Evolutionary conservation across 2,888 invertebrate genomes (phyloP), one percentile per base, ranked within the genome.

Genomic region (Emmelina monodactyla): DNA sequence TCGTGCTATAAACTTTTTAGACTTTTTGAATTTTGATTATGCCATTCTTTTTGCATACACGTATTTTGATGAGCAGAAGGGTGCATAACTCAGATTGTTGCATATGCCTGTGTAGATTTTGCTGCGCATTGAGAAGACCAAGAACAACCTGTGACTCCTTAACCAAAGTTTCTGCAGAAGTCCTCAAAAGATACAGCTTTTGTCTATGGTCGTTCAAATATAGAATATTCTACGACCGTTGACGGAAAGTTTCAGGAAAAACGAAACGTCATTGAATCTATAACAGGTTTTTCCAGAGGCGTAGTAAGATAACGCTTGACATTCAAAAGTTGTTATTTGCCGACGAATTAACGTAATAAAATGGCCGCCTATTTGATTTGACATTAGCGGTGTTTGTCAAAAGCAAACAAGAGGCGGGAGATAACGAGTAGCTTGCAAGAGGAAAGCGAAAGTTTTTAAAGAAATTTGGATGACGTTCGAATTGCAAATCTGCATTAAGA

Each of bases 151-250:
- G 72, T 33, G 75, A 72, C 15, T 69, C 78, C 0, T 44, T 72
- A 4, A 68, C 57, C 16, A 75, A 71, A 55, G 79, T 79, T 1
- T 59, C 72, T 1, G 66, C 66, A 0, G 51, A 60, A 25, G 79
- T 78, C 2, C 47, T 79, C 16, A 76, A 78, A 55, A 47, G 70
- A 50, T 79, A 79, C 53, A 78, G 68, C 50, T 79, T 62, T 53
- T 78, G 79, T 51, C 63, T 79, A 16, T 68, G 66, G 58, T 69
- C 73, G 15, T 78, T 78, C 44, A 79, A 78, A 45, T 79, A 73
- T 46, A 70, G 62, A 65, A 12, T 5, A 28, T 55, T 62, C 34
- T 58, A 53, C 47, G 62, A 64, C 42, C 56, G 54, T 9, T 25
- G 25, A 19, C 5, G 9, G 6, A 19, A 6, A 9, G 19, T 9